These are phyloP conservation scores for Rafetus swinhoei DNA, from an alignment of 2,113 vertebrate genomes.

Conservation along the genomic window DNA sequence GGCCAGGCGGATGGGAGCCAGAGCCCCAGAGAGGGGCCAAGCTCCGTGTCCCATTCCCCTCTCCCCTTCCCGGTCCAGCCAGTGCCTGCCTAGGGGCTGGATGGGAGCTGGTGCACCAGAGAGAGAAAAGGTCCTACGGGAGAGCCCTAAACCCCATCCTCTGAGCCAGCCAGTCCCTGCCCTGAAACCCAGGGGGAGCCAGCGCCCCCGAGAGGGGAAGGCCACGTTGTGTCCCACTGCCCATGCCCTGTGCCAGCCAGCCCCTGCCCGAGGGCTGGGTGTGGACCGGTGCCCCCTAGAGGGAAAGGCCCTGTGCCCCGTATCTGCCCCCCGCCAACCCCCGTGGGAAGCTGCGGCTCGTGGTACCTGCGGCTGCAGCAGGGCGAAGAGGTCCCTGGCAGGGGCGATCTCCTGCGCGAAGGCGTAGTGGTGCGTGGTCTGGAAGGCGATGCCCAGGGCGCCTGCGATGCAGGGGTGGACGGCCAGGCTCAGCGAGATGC, in stretches of 20 bases:
- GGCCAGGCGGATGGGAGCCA: background rate
- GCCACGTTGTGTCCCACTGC: background rate
- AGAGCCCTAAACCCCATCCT: too few relatives aligned
- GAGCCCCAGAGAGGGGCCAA: background rate
- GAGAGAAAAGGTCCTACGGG: background rate
- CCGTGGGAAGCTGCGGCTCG: too few relatives aligned
- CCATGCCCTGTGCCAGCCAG: background rate
- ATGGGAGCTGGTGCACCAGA: too few relatives aligned
- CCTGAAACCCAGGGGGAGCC: accelerated
- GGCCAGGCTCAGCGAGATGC: slow-evolving; percentile 88
- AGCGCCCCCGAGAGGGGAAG: background rate
- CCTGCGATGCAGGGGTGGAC: slow-evolving; percentile 88
- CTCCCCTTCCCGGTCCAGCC: background rate
- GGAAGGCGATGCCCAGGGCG: slow-evolving; percentile 87
- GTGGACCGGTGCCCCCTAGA: too few relatives aligned
- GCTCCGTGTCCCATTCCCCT: too few relatives aligned
- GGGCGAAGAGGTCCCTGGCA: slow-evolving; percentile 86
- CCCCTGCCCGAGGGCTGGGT: background rate
- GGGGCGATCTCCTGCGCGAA: slow-evolving; percentile 89
- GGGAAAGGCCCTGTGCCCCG: background rate
- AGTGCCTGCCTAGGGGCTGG: too few relatives aligned
- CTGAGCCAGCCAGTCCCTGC: background rate
- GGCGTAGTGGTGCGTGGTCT: slow-evolving; percentile 85
- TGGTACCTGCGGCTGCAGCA: slow-evolving; percentile 86
- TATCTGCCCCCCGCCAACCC: slow-evolving; percentile 65